These are phyloP conservation scores for Cristatella mucedo DNA, from an alignment of 2,888 invertebrate genomes.

Conservation along the genomic window DNA sequence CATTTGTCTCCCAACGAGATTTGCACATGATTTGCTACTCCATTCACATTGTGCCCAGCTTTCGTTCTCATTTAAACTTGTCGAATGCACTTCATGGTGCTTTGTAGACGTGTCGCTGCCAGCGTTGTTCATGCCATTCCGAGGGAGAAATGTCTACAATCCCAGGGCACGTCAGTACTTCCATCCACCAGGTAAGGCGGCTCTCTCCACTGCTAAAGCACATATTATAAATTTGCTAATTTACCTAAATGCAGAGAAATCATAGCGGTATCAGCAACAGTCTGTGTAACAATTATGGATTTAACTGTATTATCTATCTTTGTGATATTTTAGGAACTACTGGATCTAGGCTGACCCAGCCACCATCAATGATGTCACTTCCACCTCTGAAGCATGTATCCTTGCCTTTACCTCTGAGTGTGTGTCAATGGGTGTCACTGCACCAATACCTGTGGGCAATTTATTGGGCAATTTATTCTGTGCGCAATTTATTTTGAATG, in stretches of 20 bases:
- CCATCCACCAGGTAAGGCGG: conserved; percentile 29
- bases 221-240: no score
- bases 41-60: no score
- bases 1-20: no score
- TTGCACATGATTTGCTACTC: no score
- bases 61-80: background rate
- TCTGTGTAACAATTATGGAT: no score
- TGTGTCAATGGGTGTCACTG: background rate
- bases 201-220: no score
- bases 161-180: conserved; percentile 36
- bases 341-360: conserved; percentile 30
- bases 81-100: background rate
- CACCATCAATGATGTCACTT: conserved; percentile 35
- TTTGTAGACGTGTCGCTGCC: conserved; percentile 34
- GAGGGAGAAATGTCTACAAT: conserved; percentile 28
- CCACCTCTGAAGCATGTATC: conserved; percentile 35
- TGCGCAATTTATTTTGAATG: conserved; percentile 5
- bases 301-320: no score
- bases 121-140: conserved; percentile 35
- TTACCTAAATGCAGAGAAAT: no score
- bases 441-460: background rate
- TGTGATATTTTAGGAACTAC: conserved; percentile 20
- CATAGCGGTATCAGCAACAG: no score
- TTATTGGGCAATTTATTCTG: background rate
- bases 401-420: conserved; percentile 14